Evolutionary conservation across 2,797 vertebrate species (phyloP), one percentile per base, ranked within the genome.

Genomic region (Pseudochirops corinnae): DNA sequence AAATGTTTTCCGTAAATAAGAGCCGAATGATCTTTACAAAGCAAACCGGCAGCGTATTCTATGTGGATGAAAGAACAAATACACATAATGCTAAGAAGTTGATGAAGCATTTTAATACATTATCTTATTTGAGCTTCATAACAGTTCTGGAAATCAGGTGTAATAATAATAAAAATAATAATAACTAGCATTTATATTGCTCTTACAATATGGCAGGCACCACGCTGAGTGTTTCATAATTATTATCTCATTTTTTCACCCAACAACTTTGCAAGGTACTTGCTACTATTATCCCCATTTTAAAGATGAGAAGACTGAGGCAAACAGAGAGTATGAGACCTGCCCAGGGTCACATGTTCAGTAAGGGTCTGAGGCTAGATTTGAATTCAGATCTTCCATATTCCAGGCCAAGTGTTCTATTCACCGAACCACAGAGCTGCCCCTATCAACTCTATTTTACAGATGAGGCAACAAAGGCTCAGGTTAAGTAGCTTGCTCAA

Each of bases 11-110:
- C 91, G 46, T 87, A 95, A 90, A 29, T 24, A 55, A 56, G 39
- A 91, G 82, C 93, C 24, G 50, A 67, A 94, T 91, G 90, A 94
- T 94, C 57, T 96, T 96, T 50, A n/a, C 60, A 97, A 94, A 21
- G 18, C 92, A 52, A 90, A 33, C 6, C 94, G 95, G 74, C 16
- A 90, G 91, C 26, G 93, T n/a, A 29, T 90, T n/a, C 62, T 96
- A 58, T 53, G 91, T 60, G 0, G 5, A 92, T 53, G 56, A 53
- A 39, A 50, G 82, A 91, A 97, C 92, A 90, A 46, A 16, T n/a
- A 21, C 39, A 39, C 33, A n/a, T 6, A 67, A 74, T 74, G 5
- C 1, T n/a, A n/a, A n/a, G 39, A 39, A 74, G 16, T 18, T 74
- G 21, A 3, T 18, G 46, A 46, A 24, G 0, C 18, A 24, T 82